Evolutionary conservation across 2,113 vertebrate species (phyloP).

Genomic region (Ptychochromis oligacanthus): DNA sequence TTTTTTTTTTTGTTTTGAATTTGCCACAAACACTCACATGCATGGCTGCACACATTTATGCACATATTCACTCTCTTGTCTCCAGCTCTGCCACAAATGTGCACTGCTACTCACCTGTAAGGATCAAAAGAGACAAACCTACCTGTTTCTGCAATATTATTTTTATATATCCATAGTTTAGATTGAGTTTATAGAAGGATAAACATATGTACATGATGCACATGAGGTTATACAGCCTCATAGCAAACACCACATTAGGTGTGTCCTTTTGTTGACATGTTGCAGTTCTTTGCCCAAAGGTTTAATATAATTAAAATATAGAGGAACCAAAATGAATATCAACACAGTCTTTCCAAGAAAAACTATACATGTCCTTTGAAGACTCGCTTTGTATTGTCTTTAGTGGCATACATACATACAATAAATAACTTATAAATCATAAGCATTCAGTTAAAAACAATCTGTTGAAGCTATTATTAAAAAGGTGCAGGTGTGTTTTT

Average conservation of each 20-base stretch:
- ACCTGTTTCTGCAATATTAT: neutral
- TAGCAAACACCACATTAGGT: neutral
- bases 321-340: neutral
- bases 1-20: too few relatives aligned
- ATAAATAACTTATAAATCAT: neutral
- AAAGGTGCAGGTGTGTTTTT: neutral
- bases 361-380: neutral
- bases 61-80: slow-evolving; percentile 18
- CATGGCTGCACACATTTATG: slow-evolving; percentile 36
- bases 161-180: neutral
- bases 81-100: slow-evolving; percentile 12
- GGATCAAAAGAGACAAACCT: neutral
- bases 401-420: neutral
- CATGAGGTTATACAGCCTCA: neutral
- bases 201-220: neutral
- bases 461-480: neutral
- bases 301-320: neutral
- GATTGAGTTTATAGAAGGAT: neutral
- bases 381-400: neutral
- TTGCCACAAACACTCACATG: slow-evolving; percentile 41
- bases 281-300: neutral
- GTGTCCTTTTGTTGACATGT: too few relatives aligned
- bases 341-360: neutral
- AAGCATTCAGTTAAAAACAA: neutral
- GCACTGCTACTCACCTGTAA: neutral